These are phyloP conservation scores for Drosophila subpulchrella DNA, from an alignment of 1,140 invertebrate species.

Conservation along the genomic window DNA sequence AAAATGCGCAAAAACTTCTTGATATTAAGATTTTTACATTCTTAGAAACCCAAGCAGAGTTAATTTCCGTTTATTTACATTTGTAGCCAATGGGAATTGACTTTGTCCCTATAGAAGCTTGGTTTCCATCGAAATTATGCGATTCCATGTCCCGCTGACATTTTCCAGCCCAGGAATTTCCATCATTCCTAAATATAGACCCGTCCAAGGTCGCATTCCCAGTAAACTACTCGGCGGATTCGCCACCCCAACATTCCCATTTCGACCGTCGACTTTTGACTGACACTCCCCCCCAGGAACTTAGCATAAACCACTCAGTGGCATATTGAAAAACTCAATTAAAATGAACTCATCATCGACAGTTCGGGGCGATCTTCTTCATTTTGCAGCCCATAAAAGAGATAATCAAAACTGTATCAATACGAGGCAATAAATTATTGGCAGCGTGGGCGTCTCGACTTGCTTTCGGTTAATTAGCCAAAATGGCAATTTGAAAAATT, in stretches of 20 bases:
- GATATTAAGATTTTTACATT: too few relatives aligned
- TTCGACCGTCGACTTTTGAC: not conserved
- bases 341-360: conserved; percentile 62
- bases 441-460: conserved; percentile 44
- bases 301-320: conserved; percentile 12
- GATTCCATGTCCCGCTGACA: conserved; percentile 21
- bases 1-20: too few relatives aligned
- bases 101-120: not conserved
- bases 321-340: conserved; percentile 57
- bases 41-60: too few relatives aligned
- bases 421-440: conserved; percentile 45
- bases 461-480: conserved; percentile 65
- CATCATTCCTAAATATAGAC: conserved; percentile 20
- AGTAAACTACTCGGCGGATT: conserved; percentile 3
- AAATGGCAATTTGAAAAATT: conserved; percentile 61
- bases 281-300: conserved; percentile 16
- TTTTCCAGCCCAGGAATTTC: conserved; percentile 11
- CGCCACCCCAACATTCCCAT: conserved; percentile 1
- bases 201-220: conserved; percentile 25
- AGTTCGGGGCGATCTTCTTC: conserved; percentile 12
- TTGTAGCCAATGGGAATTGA: too few relatives aligned
- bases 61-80: too few relatives aligned
- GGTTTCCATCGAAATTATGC: not conserved
- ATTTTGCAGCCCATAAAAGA: conserved; percentile 30
- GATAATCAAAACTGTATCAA: conserved; percentile 52